phyloP scores from a whole-genome alignment of 2,888 invertebrate species.

The Noctua janthina region DNA sequence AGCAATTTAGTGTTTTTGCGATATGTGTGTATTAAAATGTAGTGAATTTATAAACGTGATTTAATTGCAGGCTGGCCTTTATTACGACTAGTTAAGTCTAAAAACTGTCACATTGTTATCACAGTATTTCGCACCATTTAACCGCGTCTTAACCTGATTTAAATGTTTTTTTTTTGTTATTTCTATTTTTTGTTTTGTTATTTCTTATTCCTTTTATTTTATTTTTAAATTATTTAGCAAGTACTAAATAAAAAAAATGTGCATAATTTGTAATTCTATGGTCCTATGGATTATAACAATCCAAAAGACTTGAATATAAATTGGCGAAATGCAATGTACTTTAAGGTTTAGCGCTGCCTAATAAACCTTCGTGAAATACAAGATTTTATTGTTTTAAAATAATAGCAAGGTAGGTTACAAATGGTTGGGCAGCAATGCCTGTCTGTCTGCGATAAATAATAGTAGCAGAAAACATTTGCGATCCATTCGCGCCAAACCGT shows the following conservation, averaged over 20 bases:
- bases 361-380: neutral
- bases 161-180: no score
- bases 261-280: no score
- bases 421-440: neutral
- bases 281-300: no score
- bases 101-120: no score
- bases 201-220: no score
- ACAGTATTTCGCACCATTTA: no score
- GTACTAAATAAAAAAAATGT: no score
- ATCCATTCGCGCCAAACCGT: neutral
- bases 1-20: slow-evolving; percentile 5
- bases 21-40: slow-evolving; percentile 11
- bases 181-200: no score
- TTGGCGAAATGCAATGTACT: no score
- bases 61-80: neutral
- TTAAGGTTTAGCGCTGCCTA: neutral
- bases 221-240: no score
- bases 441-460: neutral
- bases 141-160: no score
- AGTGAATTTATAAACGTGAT: neutral
- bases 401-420: neutral
- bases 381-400: neutral
- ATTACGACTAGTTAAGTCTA: neutral
- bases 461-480: slow-evolving; percentile 6
- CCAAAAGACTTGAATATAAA: neutral